Conservation (phyloP, 2,888 invertebrate species). For the Chloroclystis v-ata region DNA sequence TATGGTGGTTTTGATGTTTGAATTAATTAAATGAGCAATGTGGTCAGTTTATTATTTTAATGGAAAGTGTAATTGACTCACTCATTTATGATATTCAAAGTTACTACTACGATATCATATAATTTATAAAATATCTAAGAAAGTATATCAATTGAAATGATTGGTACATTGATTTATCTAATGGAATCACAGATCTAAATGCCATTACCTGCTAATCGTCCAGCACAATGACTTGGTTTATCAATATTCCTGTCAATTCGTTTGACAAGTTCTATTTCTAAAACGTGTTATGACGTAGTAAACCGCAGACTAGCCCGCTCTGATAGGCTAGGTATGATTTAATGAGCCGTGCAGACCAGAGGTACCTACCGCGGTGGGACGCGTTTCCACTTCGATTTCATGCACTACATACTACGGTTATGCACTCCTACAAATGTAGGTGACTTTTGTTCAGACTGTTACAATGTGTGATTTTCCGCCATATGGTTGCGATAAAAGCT, state of each 20-base stretch:
- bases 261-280: neutral
- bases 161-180: too few relatives aligned
- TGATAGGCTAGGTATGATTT: conserved; percentile 28
- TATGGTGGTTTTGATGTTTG: too few relatives aligned
- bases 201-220: too few relatives aligned
- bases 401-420: conserved; percentile 27
- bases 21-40: too few relatives aligned
- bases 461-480: neutral
- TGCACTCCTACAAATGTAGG: conserved; percentile 16
- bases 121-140: too few relatives aligned
- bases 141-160: too few relatives aligned
- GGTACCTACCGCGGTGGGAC: conserved; percentile 16
- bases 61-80: too few relatives aligned
- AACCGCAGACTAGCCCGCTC: conserved; percentile 4
- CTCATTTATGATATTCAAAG: too few relatives aligned
- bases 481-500: too few relatives aligned
- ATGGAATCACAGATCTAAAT: too few relatives aligned
- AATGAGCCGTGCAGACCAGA: conserved; percentile 30
- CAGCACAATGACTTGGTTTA: neutral
- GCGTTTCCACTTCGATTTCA: conserved; percentile 28
- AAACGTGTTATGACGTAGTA: conserved; percentile 2
- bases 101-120: too few relatives aligned
- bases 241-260: neutral
- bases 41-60: too few relatives aligned
- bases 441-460: conserved; percentile 11